Base-by-base conservation (phyloP, 2,888 invertebrate genomes). In the Hermodice carunculata region DNA sequence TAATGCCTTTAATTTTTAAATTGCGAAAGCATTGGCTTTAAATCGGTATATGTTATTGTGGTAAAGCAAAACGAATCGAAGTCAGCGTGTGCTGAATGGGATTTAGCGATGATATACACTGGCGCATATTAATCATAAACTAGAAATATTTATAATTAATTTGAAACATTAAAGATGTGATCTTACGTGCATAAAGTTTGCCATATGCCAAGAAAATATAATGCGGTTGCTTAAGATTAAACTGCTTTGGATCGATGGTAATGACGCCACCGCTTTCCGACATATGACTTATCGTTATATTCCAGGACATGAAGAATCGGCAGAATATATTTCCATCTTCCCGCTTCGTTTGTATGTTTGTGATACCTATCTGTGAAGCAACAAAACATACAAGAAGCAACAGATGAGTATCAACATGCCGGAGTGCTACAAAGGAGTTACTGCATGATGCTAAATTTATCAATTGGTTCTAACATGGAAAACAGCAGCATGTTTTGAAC, bases 121-220 rank as follows among this genome's bases (percentile, higher is more conserved):
- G n/a, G n/a, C n/a, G n/a, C n/a, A n/a, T n/a, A n/a, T n/a, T n/a
- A n/a, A n/a, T n/a, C n/a, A n/a, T n/a, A n/a, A n/a, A n/a, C n/a
- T n/a, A n/a, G n/a, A n/a, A n/a, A n/a, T n/a, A n/a, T n/a, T n/a
- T n/a, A n/a, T n/a, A n/a, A n/a, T n/a, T n/a, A n/a, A n/a, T n/a
- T n/a, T n/a, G n/a, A n/a, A n/a, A n/a, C n/a, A n/a, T n/a, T n/a
- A 37, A 37, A 37, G n/a, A 37, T 37, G 11, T 14, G n/a, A 17
- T n/a, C 40, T 14, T 32, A 53, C 53, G 34, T 6, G 32, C 3
- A 26, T 53, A 53, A 22, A 53, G 32, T 11, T 17, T 6, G 19
- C 53, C 53, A 53, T 53, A 53, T 2, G 53, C 53, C 34, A 53
- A 26, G 34, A 53, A 37, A 22, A 53, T 53, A 19, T 34, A 53